Percentiles rank a stretch among this genome's conserved stretches.
phyloP scores from a whole-genome alignment of 1,140 invertebrate genomes.

The Drosophila aff. region DNA sequence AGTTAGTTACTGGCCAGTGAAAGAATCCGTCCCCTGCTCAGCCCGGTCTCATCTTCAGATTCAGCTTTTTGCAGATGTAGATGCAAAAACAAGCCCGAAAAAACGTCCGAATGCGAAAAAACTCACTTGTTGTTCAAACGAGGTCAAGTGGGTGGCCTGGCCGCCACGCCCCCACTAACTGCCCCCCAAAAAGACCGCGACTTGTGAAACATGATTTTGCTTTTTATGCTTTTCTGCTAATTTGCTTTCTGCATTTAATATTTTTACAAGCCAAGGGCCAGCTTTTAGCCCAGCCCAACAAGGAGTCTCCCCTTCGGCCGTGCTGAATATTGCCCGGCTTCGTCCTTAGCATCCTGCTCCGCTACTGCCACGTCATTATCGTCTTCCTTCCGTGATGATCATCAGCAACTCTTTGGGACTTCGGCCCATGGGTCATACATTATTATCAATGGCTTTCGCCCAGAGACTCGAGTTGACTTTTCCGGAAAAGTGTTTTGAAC shows the following conservation, averaged over 20 bases:
- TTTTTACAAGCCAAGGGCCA: constrained; percentile 63
- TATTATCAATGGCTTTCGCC: constrained; percentile 47
- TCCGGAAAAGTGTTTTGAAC: not conserved
- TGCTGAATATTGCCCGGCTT: constrained; percentile 17
- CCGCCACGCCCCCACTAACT: constrained; percentile 17
- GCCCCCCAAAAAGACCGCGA: constrained; percentile 32
- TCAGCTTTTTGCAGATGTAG: constrained; percentile 34
- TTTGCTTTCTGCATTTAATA: constrained; percentile 75
- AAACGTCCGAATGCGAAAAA: constrained; percentile 44
- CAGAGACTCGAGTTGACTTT: constrained; percentile 38
- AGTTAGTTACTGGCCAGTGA: constrained; percentile 40
- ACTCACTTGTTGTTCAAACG: constrained; percentile 74
- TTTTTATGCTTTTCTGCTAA: constrained; percentile 79
- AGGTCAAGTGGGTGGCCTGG: constrained; percentile 75
- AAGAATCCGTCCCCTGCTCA: constrained; percentile 36
- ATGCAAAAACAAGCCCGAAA: constrained; percentile 15
- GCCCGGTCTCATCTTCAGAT: constrained; percentile 42
- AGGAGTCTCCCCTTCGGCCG: constrained; percentile 30
- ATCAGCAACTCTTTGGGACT: constrained; percentile 35
- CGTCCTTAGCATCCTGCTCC: constrained; percentile 30
- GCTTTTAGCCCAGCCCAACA: constrained; percentile 28
- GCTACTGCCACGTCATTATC: constrained; percentile 4
- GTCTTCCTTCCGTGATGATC: constrained; percentile 14
- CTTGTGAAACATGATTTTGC: constrained; percentile 82
- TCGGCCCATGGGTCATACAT: constrained; percentile 25